Base-by-base conservation (phyloP, 1,140 invertebrate species). In the Mercenaria mercenaria region DNA sequence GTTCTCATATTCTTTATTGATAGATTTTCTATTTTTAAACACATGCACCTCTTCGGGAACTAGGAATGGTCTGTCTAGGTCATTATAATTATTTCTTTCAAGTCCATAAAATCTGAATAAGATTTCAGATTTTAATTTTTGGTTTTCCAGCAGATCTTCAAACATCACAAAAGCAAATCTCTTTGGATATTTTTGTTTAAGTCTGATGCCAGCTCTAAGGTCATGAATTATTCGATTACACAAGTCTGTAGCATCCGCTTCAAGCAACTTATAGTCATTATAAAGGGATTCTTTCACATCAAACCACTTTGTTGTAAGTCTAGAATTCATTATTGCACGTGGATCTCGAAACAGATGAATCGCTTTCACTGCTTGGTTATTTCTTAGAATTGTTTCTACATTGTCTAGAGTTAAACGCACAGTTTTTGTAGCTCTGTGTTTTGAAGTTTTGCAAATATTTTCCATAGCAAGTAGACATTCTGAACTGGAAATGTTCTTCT, bases 271-370 rank as follows among this genome's bases (percentile, higher is more conserved):
- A 69, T 69, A 37, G n/a, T 47, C 34, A 20, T 61, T 50, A 13
- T 61, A 52, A n/a, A 2, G 50, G 2, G 3, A 29, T 37, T 81
- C 79, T 26, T 84, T 41, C n/a, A 84, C 6, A 29, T 23, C 32
- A 79, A 77, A 76, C 85, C 76, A 77, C 29, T 47, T 79, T 29
- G 76, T 88, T 1, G 72, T 59, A 43, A 79, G 29, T 32, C 72
- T 50, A 8, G 72, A 86, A 20, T 86, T 72, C 32, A 86, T 86
- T 6, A 86, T 59, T 15, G 67, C 83, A 20, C 83, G 64, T 0
- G 85, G 85, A 52, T 88, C 85, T 32, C 85, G 47, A 37, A 88
- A 47, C 23, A 88, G 39, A 39, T 88, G 85, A 20, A 88, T 41
- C 20, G 80, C 20, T 69, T 59, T 77, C 34, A 88, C 23, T n/a